These are phyloP conservation scores for Microtus montanus DNA, from an alignment of 2,113 vertebrate genomes.

Conservation along the genomic window DNA sequence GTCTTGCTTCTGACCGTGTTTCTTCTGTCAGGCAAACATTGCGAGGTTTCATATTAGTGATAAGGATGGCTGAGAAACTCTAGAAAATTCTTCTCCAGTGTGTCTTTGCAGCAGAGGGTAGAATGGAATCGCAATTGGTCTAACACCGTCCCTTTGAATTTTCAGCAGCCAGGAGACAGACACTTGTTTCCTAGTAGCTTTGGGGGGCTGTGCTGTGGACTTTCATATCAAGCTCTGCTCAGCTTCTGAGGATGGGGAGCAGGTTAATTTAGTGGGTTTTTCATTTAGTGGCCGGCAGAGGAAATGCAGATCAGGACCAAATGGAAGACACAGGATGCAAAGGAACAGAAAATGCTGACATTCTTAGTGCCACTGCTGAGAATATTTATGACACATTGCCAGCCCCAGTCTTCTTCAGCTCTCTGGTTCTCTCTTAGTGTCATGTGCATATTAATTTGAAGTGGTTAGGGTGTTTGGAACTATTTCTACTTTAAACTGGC, in stretches of 20 bases:
- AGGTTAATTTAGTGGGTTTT: background rate
- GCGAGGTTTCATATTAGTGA: background rate
- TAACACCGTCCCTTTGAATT: constrained; percentile 8
- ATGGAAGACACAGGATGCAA: background rate
- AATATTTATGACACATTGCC: background rate
- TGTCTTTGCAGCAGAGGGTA: background rate
- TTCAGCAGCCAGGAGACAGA: background rate
- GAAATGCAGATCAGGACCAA: background rate
- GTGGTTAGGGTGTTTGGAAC: background rate
- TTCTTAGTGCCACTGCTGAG: background rate
- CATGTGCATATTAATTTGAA: background rate
- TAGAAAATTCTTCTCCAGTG: background rate
- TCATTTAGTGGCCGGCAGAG: background rate
- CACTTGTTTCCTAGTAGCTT: background rate
- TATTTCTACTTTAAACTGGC: background rate
- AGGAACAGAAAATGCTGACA: background rate
- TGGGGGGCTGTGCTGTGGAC: background rate
- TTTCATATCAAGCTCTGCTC: background rate
- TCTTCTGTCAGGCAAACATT: background rate
- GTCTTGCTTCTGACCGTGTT: background rate
- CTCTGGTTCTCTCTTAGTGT: background rate
- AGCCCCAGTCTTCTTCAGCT: background rate
- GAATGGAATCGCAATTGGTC: background rate
- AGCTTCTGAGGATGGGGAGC: background rate
- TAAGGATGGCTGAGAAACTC: background rate